A percentile compares a stretch with the other conserved stretches of the same genome.
Evolutionary conservation across 2,113 vertebrate species (phyloP).

Genomic region (Centropus unirufus): DNA sequence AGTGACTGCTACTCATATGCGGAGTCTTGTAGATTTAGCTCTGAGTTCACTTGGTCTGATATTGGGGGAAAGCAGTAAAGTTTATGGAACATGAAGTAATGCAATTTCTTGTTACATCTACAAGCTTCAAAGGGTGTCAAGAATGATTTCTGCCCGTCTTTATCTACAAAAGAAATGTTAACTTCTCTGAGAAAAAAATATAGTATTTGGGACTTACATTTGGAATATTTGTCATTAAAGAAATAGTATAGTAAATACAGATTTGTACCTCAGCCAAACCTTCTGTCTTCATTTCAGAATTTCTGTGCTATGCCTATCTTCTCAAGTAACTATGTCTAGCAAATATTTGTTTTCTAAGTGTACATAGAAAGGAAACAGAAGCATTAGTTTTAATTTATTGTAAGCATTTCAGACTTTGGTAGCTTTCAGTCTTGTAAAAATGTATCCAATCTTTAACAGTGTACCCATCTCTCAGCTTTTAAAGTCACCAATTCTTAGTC

Average conservation of each 20-base stretch:
- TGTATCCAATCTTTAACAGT: neutral
- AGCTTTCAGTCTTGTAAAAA: neutral
- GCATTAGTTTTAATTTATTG: neutral
- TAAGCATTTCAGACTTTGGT: neutral
- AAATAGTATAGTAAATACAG: neutral
- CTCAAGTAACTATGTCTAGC: neutral
- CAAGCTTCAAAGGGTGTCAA: neutral
- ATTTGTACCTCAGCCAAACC: neutral
- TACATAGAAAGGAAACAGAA: neutral
- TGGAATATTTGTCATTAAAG: neutral
- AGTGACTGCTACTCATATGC: slow-evolving; percentile 12
- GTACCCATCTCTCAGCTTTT: neutral
- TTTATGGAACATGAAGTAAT: neutral
- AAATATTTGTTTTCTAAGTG: neutral
- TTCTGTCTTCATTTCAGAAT: neutral
- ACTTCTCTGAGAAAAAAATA: neutral
- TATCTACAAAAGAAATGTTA: neutral
- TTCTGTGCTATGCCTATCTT: neutral
- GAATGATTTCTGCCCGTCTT: neutral
- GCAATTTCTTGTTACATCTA: neutral
- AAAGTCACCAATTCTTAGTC: neutral
- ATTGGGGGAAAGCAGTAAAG: neutral
- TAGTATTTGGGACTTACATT: neutral
- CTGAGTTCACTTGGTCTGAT: neutral
- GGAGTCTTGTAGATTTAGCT: neutral